Conservation (phyloP, 2,888 invertebrate species). For the Coremacera marginata region DNA sequence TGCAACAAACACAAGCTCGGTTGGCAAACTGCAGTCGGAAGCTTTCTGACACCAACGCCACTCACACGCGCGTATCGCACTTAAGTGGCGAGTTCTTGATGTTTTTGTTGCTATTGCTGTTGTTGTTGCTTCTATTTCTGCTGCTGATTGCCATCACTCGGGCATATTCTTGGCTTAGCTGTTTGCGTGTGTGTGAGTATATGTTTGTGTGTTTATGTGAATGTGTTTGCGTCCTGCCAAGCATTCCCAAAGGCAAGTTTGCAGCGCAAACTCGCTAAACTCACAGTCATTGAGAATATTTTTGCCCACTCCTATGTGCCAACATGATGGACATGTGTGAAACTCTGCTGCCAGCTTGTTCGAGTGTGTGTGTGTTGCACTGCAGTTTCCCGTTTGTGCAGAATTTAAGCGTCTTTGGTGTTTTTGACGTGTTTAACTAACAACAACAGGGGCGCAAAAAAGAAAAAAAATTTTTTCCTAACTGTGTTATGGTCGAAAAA, state of each 20-base stretch:
- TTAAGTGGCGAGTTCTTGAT: slow-evolving; percentile 26
- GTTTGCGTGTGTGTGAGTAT: not conserved
- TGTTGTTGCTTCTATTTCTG: slow-evolving; percentile 33
- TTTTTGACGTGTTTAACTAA: slow-evolving; percentile 30
- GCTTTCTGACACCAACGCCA: slow-evolving; percentile 10
- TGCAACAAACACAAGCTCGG: not conserved
- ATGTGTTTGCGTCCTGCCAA: slow-evolving; percentile 18
- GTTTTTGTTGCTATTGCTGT: slow-evolving; percentile 8
- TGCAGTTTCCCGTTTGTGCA: slow-evolving; percentile 34
- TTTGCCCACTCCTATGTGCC: slow-evolving; percentile 33
- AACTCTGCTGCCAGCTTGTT: slow-evolving; percentile 28
- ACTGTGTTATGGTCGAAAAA: not conserved
- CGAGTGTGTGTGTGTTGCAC: not conserved
- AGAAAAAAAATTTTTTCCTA: not conserved
- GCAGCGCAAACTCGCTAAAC: slow-evolving; percentile 30
- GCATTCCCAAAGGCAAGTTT: not conserved
- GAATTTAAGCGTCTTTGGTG: slow-evolving; percentile 33
- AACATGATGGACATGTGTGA: slow-evolving; percentile 45
- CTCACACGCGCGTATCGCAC: slow-evolving; percentile 13
- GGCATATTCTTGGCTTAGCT: not conserved
- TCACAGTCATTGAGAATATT: slow-evolving; percentile 31
- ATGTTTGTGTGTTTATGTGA: not conserved
- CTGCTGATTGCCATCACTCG: slow-evolving; percentile 43
- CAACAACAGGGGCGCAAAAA: not conserved
- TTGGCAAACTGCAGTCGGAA: not conserved